Percentiles rank a stretch among this genome's conserved stretches.
These are phyloP conservation scores for Varanus komodoensis DNA, from an alignment of 2,113 vertebrate genomes.

Conservation along the genomic window DNA sequence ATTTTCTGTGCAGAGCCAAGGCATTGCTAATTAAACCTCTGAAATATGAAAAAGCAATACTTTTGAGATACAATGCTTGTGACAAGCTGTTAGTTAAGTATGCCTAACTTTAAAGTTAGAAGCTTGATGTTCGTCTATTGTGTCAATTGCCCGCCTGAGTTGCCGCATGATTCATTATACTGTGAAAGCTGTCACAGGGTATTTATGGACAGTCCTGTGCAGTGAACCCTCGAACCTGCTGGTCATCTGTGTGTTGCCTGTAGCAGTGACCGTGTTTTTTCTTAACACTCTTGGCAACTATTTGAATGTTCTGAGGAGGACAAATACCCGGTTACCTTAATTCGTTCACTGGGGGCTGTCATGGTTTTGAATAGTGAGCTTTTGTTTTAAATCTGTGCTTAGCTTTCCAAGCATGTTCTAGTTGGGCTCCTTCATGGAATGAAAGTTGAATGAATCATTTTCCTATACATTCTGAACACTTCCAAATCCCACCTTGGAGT, in stretches of 20 bases:
- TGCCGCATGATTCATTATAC: constrained; percentile 77
- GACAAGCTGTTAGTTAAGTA: constrained; percentile 54
- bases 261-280: constrained; percentile 74
- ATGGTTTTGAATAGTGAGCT: neutral
- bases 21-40: neutral
- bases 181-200: constrained; percentile 71
- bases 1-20: constrained; percentile 45
- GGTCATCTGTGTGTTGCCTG: constrained; percentile 73
- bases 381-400: neutral
- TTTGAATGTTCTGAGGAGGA: constrained; percentile 75
- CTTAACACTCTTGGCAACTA: constrained; percentile 68
- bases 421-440: constrained; percentile 23
- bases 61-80: constrained; percentile 43
- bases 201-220: constrained; percentile 79
- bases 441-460: neutral
- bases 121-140: constrained; percentile 70
- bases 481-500: neutral
- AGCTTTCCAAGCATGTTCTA: neutral
- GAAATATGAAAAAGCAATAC: constrained; percentile 30
- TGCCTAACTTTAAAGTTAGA: constrained; percentile 60
- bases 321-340: constrained; percentile 63
- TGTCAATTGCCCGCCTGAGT: constrained; percentile 73
- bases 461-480: rapidly evolving
- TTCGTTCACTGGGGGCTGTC: constrained; percentile 27
- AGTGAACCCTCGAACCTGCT: constrained; percentile 83